These are phyloP conservation scores for Lacanobia wlatinum DNA, from an alignment of 2,888 invertebrate species.

Conservation along the genomic window DNA sequence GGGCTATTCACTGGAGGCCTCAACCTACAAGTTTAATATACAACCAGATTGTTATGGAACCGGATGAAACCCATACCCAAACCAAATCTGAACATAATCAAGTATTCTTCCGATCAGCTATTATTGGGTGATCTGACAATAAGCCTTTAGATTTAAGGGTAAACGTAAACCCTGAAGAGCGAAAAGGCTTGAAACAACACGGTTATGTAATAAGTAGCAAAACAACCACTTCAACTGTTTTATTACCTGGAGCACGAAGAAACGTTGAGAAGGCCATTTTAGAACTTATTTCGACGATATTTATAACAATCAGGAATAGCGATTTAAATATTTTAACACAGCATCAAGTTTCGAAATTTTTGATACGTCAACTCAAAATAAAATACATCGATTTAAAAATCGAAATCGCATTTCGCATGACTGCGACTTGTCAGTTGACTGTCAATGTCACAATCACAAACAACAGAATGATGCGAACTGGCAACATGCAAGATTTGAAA, in stretches of 20 bases:
- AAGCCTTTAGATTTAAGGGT: background rate
- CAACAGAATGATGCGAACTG: too few relatives aligned
- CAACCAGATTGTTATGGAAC: too few relatives aligned
- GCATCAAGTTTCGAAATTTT: conserved; percentile 51
- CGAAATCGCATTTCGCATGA: conserved; percentile 40
- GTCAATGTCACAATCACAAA: conserved; percentile 1
- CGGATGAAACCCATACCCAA: too few relatives aligned
- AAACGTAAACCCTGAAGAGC: background rate
- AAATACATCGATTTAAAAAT: conserved; percentile 47
- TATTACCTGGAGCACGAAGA: conserved; percentile 83
- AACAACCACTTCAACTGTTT: conserved; percentile 46
- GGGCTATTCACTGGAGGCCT: too few relatives aligned
- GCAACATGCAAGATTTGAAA: too few relatives aligned
- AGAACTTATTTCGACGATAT: conserved; percentile 4
- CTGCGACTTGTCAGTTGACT: background rate
- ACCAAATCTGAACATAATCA: too few relatives aligned
- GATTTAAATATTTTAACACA: conserved; percentile 32
- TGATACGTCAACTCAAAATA: conserved; percentile 33
- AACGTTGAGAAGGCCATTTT: conserved; percentile 87
- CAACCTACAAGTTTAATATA: too few relatives aligned
- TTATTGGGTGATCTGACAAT: too few relatives aligned
- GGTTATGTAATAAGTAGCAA: conserved; percentile 84
- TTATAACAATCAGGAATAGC: conserved; percentile 17
- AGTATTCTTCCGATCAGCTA: too few relatives aligned
- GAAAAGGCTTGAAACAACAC: conserved; percentile 52